phyloP scores from a whole-genome alignment of 2,797 vertebrate genomes.

The Eulemur mongoz region DNA sequence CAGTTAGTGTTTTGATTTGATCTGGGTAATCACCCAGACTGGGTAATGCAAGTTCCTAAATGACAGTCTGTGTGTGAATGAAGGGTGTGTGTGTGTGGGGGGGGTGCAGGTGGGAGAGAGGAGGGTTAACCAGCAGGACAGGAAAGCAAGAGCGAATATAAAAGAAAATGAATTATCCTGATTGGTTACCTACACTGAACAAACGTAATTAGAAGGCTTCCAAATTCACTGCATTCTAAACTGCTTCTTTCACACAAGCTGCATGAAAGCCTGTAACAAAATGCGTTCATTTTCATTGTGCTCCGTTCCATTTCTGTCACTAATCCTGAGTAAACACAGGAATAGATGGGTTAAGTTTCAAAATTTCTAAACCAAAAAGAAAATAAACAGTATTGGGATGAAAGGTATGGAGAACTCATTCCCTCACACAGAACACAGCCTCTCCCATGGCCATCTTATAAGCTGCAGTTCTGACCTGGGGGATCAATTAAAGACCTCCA shows the following conservation, averaged over 20 bases:
- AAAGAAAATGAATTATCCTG: not conserved
- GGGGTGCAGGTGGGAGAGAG: not conserved
- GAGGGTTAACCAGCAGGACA: not conserved
- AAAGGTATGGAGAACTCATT: constrained; percentile 55
- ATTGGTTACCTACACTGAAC: not conserved
- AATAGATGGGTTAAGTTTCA: constrained; percentile 45
- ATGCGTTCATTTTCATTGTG: not conserved
- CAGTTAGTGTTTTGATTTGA: not conserved
- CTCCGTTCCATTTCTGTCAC: not conserved
- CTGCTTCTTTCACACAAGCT: not conserved
- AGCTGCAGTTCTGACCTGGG: not conserved
- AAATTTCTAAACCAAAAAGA: constrained; percentile 67
- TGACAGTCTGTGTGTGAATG: not conserved
- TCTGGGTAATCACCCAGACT: not conserved
- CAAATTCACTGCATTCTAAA: constrained; percentile 4
- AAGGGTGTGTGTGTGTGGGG: not conserved
- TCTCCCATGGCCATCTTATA: not conserved
- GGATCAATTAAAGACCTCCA: not conserved
- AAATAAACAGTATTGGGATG: constrained; percentile 68
- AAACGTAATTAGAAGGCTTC: not conserved
- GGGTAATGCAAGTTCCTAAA: not conserved
- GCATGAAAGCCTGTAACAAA: not conserved
- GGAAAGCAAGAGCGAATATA: not conserved
- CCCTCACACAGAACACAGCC: not conserved
- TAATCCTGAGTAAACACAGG: constrained; percentile 36